Evolutionary conservation across 2,113 vertebrate species (phyloP).

Genomic region (Colius striatus): DNA sequence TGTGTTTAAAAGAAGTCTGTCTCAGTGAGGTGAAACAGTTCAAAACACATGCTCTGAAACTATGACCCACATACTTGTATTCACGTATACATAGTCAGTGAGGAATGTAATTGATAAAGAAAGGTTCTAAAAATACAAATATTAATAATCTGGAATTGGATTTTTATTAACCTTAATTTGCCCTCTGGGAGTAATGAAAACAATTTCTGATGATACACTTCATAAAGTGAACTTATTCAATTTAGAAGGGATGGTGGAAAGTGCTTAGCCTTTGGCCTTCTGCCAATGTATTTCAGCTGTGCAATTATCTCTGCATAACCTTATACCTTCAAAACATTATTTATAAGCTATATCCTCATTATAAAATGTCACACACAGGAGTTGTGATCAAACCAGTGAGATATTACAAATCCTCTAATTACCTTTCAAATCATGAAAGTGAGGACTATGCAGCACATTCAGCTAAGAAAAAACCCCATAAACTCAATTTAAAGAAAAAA

Average conservation of each 20-base stretch:
- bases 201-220: slow-evolving; percentile 20
- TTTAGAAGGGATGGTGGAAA: slow-evolving; percentile 18
- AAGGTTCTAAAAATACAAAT: slow-evolving; percentile 34
- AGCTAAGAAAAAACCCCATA: neutral
- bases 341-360: slow-evolving; percentile 31
- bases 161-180: slow-evolving; percentile 64
- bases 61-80: fast-evolving
- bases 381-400: neutral
- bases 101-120: neutral
- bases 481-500: neutral
- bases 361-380: neutral
- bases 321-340: slow-evolving; percentile 32
- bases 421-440: neutral
- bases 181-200: slow-evolving; percentile 43
- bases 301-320: slow-evolving; percentile 57
- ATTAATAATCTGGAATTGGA: neutral
- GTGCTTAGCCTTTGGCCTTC: slow-evolving; percentile 37
- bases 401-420: slow-evolving; percentile 4
- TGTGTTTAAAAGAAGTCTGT: neutral
- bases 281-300: slow-evolving; percentile 35
- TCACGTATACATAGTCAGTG: neutral
- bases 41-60: neutral
- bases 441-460: neutral
- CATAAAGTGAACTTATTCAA: slow-evolving; percentile 48
- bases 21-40: neutral